Evolutionary conservation across 2,888 invertebrate genomes (phyloP), one percentile per base, ranked within the genome.

Genomic region (Vesta saturnalis): DNA sequence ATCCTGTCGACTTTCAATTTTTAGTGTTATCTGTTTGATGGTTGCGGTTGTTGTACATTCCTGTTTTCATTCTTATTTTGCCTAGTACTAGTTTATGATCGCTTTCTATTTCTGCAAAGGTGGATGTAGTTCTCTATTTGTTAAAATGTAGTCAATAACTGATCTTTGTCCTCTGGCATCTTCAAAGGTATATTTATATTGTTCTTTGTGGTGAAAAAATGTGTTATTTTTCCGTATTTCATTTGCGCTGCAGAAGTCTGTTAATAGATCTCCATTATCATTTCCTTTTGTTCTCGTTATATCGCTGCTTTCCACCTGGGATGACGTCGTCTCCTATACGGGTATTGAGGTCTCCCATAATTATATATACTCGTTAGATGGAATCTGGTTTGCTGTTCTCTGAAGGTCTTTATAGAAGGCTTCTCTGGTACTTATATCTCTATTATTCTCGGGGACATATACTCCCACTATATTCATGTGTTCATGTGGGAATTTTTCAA

Each of bases 381-480:
- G n/a, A n/a, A n/a, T n/a, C n/a, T n/a, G n/a, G n/a, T n/a, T n/a
- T n/a, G n/a, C n/a, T n/a, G n/a, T 23, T 2, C 14, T 23, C 22
- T 22, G 30, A 5, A 23, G 56, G 56, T 56, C 14, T 56, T 56
- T 23, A 14, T 56, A 56, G 56, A 56, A 19, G 22, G n/a, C 22
- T 56, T 56, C 23, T 30, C 23, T 21, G 56, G 56, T 56, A 23
- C 22, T 56, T 4, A 23, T 23, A 56, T 56, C 21, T 14, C 56
- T 56, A 15, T 56, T 56, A 23, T 56, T 56, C 56, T 56, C 56
- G 21, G 30, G 23, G 56, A 15, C 56, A 56, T 22, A 56, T 6
- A 56, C 14, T 23, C 56, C 56, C 14, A 56, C 23, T 56, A 56
- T 15, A 56, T 56, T 56, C 14, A 56, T 15, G 22, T 19, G 56